phyloP scores from a whole-genome alignment of 2,888 invertebrate genomes.

The Allolobophora icterica region DNA sequence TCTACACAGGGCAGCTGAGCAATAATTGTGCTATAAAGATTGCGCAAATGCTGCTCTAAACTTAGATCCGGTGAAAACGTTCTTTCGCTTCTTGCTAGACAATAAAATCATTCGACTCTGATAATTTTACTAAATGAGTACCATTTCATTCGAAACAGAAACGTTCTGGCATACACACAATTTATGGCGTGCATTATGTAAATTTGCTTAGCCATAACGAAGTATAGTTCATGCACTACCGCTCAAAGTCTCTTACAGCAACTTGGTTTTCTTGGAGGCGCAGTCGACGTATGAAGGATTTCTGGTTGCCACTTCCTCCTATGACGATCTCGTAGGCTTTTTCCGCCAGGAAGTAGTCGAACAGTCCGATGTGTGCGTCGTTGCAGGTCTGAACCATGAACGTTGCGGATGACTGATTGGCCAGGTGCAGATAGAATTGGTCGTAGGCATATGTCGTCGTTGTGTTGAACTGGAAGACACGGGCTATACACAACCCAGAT shows the following conservation, averaged over 20 bases:
- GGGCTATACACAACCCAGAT: background rate
- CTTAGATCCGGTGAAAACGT: too few relatives aligned
- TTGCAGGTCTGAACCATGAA: constrained; percentile 40
- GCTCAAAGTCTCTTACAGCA: background rate
- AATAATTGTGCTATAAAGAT: too few relatives aligned
- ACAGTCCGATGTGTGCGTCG: constrained; percentile 39
- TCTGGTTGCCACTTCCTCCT: constrained; percentile 36
- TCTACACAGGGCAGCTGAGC: too few relatives aligned
- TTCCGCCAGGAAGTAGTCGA: constrained; percentile 26
- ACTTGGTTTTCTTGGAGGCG: constrained; percentile 19
- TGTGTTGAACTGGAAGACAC: constrained; percentile 28
- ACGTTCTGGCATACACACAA: background rate
- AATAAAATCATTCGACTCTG: too few relatives aligned
- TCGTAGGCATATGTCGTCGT: constrained; percentile 22
- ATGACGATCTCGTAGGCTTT: constrained; percentile 42
- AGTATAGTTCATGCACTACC: background rate
- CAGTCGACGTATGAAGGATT: constrained; percentile 20
- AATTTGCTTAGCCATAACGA: background rate
- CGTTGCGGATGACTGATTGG: constrained; percentile 22
- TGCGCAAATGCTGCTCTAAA: too few relatives aligned
- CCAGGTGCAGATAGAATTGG: constrained; percentile 6
- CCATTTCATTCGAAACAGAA: background rate
- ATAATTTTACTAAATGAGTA: background rate
- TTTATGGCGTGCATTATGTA: background rate
- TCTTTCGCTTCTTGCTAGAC: too few relatives aligned